These are phyloP conservation scores for Cantharis rufa DNA, from an alignment of 2,888 invertebrate genomes.

Conservation along the genomic window DNA sequence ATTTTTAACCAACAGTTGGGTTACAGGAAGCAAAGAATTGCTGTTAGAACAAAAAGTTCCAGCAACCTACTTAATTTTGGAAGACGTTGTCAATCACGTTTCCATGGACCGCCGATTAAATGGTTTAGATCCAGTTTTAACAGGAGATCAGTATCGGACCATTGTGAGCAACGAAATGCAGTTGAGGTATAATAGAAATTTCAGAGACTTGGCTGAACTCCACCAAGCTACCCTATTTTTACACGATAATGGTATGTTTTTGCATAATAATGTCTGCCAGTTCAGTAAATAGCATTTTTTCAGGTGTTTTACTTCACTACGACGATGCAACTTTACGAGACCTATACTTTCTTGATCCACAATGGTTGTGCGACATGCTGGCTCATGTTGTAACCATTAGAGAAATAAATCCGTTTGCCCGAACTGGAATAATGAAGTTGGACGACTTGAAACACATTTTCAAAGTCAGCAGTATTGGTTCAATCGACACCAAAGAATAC, in stretches of 20 bases:
- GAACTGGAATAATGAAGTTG: constrained; percentile 90
- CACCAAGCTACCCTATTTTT: constrained; percentile 96
- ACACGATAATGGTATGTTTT: constrained; percentile 84
- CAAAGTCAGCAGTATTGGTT: constrained; percentile 81
- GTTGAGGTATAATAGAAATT: constrained; percentile 70
- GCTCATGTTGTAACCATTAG: constrained; percentile 95
- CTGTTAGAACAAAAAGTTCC: constrained; percentile 93
- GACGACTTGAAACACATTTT: constrained; percentile 92
- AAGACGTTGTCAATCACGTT: constrained; percentile 86
- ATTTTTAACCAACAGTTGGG: neutral
- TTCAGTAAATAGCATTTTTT: neutral
- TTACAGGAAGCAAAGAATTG: constrained; percentile 81
- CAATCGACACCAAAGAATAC: constrained; percentile 73
- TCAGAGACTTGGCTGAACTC: constrained; percentile 87
- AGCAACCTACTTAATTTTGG: constrained; percentile 91
- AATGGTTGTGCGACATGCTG: constrained; percentile 97
- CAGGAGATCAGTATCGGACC: constrained; percentile 73
- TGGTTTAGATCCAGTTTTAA: constrained; percentile 78
- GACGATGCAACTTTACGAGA: constrained; percentile 93
- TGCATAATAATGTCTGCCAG: neutral
- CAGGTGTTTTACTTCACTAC: constrained; percentile 89
- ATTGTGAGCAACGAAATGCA: constrained; percentile 68
- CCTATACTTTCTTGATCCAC: constrained; percentile 94
- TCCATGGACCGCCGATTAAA: constrained; percentile 74
- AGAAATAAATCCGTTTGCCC: constrained; percentile 96